Evolutionary conservation across 1,140 invertebrate species (phyloP).

Genomic region (Bombus breviceps): DNA sequence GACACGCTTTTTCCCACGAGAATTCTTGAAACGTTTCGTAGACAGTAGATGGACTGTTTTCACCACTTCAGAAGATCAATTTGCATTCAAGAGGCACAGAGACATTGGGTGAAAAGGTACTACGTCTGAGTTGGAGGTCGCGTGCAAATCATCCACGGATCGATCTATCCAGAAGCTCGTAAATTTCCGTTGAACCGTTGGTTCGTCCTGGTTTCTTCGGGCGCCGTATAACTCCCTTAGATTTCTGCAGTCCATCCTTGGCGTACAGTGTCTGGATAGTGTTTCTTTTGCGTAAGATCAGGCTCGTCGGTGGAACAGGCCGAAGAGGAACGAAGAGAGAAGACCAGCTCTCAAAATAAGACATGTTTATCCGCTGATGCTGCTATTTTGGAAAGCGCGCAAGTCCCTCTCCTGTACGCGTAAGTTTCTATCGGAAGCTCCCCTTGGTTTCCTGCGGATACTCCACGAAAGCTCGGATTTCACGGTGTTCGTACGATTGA

Average conservation of each 20-base stretch:
- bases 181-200: conserved; percentile 28
- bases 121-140: background rate
- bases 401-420: conserved; percentile 66
- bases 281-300: conserved; percentile 72
- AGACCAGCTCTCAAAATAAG: conserved; percentile 72
- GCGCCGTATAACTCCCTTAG: conserved; percentile 32
- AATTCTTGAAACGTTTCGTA: background rate
- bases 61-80: conserved; percentile 18
- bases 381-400: conserved; percentile 72
- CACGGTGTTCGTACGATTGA: background rate
- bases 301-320: conserved; percentile 34
- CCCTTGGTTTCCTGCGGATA: conserved; percentile 40
- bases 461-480: conserved; percentile 29
- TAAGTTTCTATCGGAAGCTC: conserved; percentile 56
- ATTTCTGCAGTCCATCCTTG: conserved; percentile 63
- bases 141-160: conserved; percentile 13
- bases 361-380: conserved; percentile 73
- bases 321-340: conserved; percentile 48
- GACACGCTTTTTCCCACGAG: conserved; percentile 16
- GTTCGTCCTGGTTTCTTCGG: conserved; percentile 52
- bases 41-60: conserved; percentile 29
- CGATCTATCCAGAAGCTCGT: conserved; percentile 39
- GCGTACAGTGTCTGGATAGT: conserved; percentile 68
- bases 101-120: background rate
- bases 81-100: background rate